phyloP scores from a whole-genome alignment of 2,888 invertebrate genomes.

The Phyllotreta cruciferae region DNA sequence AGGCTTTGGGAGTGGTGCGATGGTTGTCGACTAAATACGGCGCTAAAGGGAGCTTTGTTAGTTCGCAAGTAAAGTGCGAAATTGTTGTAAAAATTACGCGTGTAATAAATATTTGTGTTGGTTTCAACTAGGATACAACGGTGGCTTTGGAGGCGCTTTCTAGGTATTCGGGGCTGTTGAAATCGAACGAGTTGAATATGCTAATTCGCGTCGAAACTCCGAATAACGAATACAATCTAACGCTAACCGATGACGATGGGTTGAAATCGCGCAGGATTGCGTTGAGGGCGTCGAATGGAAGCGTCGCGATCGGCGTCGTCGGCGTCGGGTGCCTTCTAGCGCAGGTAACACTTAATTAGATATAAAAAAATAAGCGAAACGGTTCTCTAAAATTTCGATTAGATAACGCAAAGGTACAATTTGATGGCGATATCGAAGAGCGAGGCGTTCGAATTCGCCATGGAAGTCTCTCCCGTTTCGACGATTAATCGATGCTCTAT shows the following conservation, averaged over 20 bases:
- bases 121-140: slow-evolving; percentile 63
- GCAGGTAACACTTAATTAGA: slow-evolving; percentile 59
- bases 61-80: slow-evolving; percentile 68
- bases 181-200: slow-evolving; percentile 58
- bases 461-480: slow-evolving; percentile 59
- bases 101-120: too few relatives aligned
- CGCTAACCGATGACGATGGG: slow-evolving; percentile 61
- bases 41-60: slow-evolving; percentile 74
- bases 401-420: slow-evolving; percentile 64
- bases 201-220: slow-evolving; percentile 60
- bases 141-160: slow-evolving; percentile 68
- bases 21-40: slow-evolving; percentile 77
- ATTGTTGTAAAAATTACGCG: too few relatives aligned
- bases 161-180: slow-evolving; percentile 63
- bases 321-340: slow-evolving; percentile 67
- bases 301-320: slow-evolving; percentile 57
- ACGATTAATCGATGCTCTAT: slow-evolving; percentile 61
- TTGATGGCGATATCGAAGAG: slow-evolving; percentile 60
- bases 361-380: background rate
- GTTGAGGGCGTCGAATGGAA: slow-evolving; percentile 60
- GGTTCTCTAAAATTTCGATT: slow-evolving; percentile 34
- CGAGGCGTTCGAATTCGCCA: slow-evolving; percentile 63
- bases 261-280: slow-evolving; percentile 60
- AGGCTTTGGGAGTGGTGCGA: slow-evolving; percentile 68
- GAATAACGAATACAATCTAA: slow-evolving; percentile 58